Base-by-base conservation (phyloP, 2,888 invertebrate genomes). In the Philhelius pedissequus region DNA sequence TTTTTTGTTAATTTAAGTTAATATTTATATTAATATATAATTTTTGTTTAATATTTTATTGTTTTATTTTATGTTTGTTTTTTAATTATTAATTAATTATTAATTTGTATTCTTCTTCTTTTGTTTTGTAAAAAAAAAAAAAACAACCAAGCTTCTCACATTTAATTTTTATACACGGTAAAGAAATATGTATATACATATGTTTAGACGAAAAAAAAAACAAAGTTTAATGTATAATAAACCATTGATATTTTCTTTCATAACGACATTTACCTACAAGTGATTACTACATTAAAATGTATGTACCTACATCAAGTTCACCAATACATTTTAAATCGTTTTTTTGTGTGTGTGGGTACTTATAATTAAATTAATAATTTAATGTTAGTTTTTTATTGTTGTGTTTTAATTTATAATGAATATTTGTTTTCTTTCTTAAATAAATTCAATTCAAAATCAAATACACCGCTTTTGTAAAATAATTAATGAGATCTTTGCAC, bases 211-310 rank as follows among this genome's bases (percentile, higher is more conserved):
- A 22, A 48, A 20, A 62, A 66, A 45, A 43, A 40, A 52, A 18
- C 48, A 54, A 68, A 54, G 52, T 74, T 74, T 74, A 69, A 56
- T 64, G 54, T 69, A 52, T 56, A n/a, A n/a, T n/a, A 73, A 77
- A 82, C 13, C 7, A 64, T 66, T 50, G 77, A 76, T 81, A 76
- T 83, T 83, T 69, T 78, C 73, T 78, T 83, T 60, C 78, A 78
- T 78, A 74, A 83, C 30, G 83, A 70, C 78, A 83, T 70, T 70
- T 70, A 52, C 3, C 30, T 38, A 9, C 69, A 83, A 83, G 78
- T 74, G 69, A 78, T 75, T 43, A 64, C 78, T 70, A 35, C 78
- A 70, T 66, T 48, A 64, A 83, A 78, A 74, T 77, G 77, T 82
- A 74, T 77, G 77, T 82, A 82, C 68, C 40, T 60, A 60, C 22